phyloP scores from a whole-genome alignment of 2,113 vertebrate species.

The Pleuronectes platessa region DNA sequence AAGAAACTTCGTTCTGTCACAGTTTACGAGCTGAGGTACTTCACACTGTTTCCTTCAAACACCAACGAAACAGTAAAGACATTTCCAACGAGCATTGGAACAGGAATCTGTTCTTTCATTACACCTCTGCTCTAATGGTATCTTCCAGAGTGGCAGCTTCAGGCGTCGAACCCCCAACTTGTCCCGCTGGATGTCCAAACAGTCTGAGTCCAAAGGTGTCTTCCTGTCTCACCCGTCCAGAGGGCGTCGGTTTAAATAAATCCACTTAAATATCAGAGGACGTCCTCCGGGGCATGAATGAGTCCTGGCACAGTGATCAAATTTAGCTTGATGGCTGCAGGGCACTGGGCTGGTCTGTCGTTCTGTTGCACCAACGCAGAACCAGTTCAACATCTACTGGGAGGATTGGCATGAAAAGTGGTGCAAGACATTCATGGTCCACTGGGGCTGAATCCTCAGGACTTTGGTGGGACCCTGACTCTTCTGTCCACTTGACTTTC shows the following conservation, averaged over 20 bases:
- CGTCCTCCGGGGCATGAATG: not conserved
- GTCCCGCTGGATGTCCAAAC: conserved; percentile 1
- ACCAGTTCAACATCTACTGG: not conserved
- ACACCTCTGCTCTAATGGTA: not conserved
- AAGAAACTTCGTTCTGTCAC: conserved; percentile 34
- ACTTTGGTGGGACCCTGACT: not conserved
- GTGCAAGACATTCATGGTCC: not conserved
- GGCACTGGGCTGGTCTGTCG: not conserved
- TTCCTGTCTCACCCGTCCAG: conserved; percentile 6
- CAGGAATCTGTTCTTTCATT: conserved; percentile 10
- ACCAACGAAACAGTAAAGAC: conserved; percentile 3
- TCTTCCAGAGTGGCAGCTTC: conserved; percentile 5
- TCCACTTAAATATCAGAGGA: conserved; percentile 32
- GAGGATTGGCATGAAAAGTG: not conserved
- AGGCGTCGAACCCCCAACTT: not conserved
- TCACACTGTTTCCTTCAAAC: conserved; percentile 33
- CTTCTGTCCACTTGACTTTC: not conserved
- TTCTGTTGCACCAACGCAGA: not conserved
- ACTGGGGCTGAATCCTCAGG: conserved; percentile 11
- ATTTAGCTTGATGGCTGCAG: not conserved
- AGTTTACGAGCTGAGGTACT: conserved; percentile 64
- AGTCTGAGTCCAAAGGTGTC: conserved; percentile 5
- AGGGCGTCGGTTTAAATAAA: conserved; percentile 29
- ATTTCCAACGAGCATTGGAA: conserved; percentile 35
- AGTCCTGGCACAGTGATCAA: not conserved